phyloP scores from a whole-genome alignment of 2,888 invertebrate genomes.

The Pristionchus entomophagus region DNA sequence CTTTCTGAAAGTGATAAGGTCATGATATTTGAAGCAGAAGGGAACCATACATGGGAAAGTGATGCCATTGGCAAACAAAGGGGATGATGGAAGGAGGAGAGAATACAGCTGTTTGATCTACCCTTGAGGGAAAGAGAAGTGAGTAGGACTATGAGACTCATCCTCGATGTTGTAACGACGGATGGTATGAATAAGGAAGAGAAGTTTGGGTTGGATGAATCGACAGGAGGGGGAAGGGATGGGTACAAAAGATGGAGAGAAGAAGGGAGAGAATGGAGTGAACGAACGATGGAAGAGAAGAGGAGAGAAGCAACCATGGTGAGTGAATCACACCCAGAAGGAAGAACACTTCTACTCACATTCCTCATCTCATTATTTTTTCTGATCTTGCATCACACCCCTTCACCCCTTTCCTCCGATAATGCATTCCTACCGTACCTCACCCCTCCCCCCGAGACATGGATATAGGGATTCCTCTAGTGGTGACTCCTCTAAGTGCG shows the following conservation, averaged over 20 bases:
- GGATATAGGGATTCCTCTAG: not conserved
- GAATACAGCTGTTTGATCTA: conserved; percentile 5
- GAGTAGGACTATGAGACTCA: not conserved
- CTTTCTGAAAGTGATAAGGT: conserved; percentile 36
- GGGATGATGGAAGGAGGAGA: not conserved
- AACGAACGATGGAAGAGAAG: not conserved
- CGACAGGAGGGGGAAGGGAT: not conserved
- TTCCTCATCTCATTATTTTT: not conserved
- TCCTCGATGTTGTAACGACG: not conserved
- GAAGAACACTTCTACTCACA: not conserved
- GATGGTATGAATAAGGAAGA: conserved; percentile 8
- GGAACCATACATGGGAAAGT: conserved; percentile 4
- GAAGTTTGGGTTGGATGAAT: conserved; percentile 7
- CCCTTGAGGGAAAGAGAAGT: conserved; percentile 4
- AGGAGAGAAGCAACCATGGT: conserved; percentile 12
- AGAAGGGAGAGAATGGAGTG: conserved; percentile 19
- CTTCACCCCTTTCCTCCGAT: not conserved
- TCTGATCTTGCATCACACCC: too few relatives aligned
- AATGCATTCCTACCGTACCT: not conserved
- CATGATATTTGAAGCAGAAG: not conserved
- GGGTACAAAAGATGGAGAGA: conserved; percentile 23
- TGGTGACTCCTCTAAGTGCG: not conserved
- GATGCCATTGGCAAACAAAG: conserved; percentile 13
- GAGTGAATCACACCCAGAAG: not conserved
- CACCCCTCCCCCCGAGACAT: not conserved